These are phyloP conservation scores for Drosophila nebulosa DNA, from an alignment of 1,140 invertebrate genomes.

Conservation along the genomic window DNA sequence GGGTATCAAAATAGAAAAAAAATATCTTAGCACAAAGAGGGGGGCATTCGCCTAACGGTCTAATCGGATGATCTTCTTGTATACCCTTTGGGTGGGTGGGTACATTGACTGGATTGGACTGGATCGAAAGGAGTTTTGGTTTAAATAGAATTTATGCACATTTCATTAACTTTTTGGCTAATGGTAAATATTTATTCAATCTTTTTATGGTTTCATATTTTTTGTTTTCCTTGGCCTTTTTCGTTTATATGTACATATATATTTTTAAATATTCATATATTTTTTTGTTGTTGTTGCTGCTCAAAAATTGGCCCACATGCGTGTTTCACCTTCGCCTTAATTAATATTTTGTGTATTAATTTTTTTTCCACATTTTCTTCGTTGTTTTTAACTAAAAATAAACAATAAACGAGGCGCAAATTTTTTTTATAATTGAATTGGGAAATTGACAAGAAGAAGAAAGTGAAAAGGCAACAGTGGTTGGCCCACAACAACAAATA, in stretches of 20 bases:
- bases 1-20: no score
- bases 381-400: constrained; percentile 10
- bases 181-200: background rate
- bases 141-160: no score
- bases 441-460: constrained; percentile 1
- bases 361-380: constrained; percentile 57
- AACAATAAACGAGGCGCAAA: constrained; percentile 16
- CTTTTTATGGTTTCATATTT: constrained; percentile 10
- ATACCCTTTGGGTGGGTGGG: no score
- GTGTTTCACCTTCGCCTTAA: constrained; percentile 74
- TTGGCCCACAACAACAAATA: background rate
- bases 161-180: background rate
- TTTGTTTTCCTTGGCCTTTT: constrained; percentile 21
- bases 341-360: constrained; percentile 46
- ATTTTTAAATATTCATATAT: background rate
- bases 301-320: constrained; percentile 63
- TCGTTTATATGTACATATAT: constrained; percentile 5
- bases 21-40: constrained; percentile 1
- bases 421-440: constrained; percentile 30
- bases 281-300: constrained; percentile 6
- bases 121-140: no score
- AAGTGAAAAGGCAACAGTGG: no score
- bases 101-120: no score
- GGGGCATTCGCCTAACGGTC: constrained; percentile 7
- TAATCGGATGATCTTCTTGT: constrained; percentile 20